Base-by-base conservation (phyloP, 2,888 invertebrate genomes). In the Caenorhabditis virilis region DNA sequence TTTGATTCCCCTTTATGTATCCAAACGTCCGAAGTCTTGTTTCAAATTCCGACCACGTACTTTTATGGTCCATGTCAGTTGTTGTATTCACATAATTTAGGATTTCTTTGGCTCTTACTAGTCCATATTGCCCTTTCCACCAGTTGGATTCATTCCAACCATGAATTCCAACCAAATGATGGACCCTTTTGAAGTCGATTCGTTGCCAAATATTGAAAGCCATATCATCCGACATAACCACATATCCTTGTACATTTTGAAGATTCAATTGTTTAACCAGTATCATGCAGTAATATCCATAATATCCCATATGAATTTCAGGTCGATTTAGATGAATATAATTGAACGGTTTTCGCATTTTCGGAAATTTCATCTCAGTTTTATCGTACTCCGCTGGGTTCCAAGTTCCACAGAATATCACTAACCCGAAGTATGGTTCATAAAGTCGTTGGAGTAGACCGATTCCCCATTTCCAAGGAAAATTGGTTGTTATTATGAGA, bases 341-440 rank as follows among this genome's bases (percentile, higher is more conserved):
- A 38, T 60, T 60, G 43, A 65, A 15, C 13, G 63, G 58, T 3
- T 25, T 3, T 6, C 47, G 41, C 1, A 22, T 39, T 7, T 18
- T 22, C 18, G 35, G 22, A 15, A 15, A 43, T 23, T 26, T 7
- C 33, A 33, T 18, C 6, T 9, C 7, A 60, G 25, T 15, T 50
- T 15, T 1, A 54, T 20, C 13, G 7, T 30, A 13, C 6, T 30
- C 6, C 13, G 6, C 30, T 30, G 6, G 7, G 30, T 30, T 9
- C 7, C 41, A 66, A 2, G 60, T 38, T 6, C 66, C 66, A 43
- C 66, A 66, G 38, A 56, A 66, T 18, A 66, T 33, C 11, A 54
- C 51, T 9, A 42, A 41, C 6, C 53, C 66, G 23, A 66, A 66
- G 16, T 61, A 66, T 13, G 56, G 56, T 46, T 61, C 22, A 42